Evolutionary conservation across 2,113 vertebrate genomes (phyloP).

Genomic region (Datnioides undecimradiatus): DNA sequence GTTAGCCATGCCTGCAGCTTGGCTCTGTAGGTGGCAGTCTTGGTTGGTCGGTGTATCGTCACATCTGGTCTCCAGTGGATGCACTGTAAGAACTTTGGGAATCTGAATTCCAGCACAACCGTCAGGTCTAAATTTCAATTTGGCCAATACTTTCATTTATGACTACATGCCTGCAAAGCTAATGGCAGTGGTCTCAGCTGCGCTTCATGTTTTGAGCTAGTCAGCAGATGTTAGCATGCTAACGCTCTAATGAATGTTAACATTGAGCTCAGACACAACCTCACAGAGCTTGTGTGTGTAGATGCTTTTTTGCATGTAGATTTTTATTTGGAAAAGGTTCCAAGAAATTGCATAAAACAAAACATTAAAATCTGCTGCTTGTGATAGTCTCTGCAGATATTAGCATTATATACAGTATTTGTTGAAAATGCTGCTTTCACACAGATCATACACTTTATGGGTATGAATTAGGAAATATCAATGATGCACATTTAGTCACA

Average conservation of each 20-base stretch:
- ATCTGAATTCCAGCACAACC: neutral
- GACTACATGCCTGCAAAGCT: neutral
- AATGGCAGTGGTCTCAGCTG: neutral
- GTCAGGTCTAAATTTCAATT: neutral
- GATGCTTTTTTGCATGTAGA: too few relatives aligned
- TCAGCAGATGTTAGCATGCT: neutral
- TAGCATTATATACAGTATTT: conserved; percentile 1
- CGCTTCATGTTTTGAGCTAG: neutral
- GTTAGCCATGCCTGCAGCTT: neutral
- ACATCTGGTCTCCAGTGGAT: neutral
- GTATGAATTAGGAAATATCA: neutral
- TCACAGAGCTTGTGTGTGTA: neutral
- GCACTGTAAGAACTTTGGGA: neutral
- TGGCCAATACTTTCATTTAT: neutral
- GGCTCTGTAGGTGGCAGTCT: neutral
- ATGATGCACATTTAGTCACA: neutral
- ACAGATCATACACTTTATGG: neutral
- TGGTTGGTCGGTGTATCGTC: neutral
- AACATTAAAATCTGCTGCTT: neutral
- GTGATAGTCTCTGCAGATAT: neutral
- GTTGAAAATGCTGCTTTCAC: conserved; percentile 24
- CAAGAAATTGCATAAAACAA: neutral
- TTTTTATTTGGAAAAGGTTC: neutral
- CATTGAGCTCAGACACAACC: neutral
- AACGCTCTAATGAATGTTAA: neutral